Percentiles rank a stretch among this genome's conserved stretches.
These are phyloP conservation scores for Alca torda DNA, from an alignment of 2,797 vertebrate genomes.

Conservation along the genomic window DNA sequence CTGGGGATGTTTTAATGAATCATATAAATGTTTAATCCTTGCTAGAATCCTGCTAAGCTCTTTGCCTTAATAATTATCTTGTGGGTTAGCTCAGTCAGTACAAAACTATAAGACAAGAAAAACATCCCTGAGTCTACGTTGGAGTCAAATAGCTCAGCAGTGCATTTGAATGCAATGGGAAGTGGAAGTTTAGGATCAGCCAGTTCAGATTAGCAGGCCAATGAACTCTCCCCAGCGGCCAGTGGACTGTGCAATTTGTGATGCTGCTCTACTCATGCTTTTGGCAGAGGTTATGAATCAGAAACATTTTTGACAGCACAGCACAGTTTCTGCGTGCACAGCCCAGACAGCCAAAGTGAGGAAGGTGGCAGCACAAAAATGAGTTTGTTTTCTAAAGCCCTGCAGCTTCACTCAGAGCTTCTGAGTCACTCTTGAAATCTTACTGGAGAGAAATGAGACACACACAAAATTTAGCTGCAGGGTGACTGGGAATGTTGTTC, in stretches of 20 bases:
- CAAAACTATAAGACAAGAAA: slow-evolving; percentile 37
- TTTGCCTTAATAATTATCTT: slow-evolving; percentile 44
- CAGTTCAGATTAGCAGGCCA: slow-evolving; percentile 42
- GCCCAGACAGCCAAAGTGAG: not conserved
- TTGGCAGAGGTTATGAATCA: slow-evolving; percentile 30
- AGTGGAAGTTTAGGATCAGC: slow-evolving; percentile 51
- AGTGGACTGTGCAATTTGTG: not conserved
- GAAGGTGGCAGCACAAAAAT: not conserved
- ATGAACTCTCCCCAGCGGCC: slow-evolving; percentile 1
- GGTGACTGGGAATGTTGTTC: not conserved
- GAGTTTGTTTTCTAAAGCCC: not conserved
- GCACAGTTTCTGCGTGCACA: not conserved
- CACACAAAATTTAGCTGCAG: not conserved
- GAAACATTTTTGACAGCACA: slow-evolving; percentile 20
- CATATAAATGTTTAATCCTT: slow-evolving; percentile 32
- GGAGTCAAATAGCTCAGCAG: slow-evolving; percentile 31
- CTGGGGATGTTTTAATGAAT: slow-evolving; percentile 35
- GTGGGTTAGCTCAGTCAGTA: slow-evolving; percentile 9
- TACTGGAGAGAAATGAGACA: not conserved
- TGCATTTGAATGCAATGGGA: slow-evolving; percentile 39
- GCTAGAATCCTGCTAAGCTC: slow-evolving; percentile 41
- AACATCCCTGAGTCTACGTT: not conserved
- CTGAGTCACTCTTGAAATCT: not conserved
- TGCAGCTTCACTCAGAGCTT: not conserved
- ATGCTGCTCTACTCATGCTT: not conserved